A percentile compares a stretch with the other conserved stretches of the same genome.
Evolutionary conservation across 1,140 invertebrate genomes (phyloP).

Genomic region (Drosophila nasuta): DNA sequence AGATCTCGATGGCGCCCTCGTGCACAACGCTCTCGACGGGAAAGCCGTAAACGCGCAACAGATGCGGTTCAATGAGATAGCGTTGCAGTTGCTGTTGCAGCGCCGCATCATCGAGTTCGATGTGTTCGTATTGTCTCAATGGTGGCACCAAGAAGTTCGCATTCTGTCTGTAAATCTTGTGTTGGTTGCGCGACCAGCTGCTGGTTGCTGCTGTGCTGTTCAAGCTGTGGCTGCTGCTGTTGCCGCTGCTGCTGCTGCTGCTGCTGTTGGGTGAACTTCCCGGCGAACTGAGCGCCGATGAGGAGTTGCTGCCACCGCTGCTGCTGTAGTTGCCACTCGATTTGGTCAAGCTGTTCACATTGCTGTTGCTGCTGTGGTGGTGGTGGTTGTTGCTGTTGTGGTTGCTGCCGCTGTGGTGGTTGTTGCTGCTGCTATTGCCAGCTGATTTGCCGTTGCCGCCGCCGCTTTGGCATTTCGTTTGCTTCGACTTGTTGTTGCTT

Average conservation of each 20-base stretch:
- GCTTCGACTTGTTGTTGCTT: slow-evolving; percentile 16
- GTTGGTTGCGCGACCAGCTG: slow-evolving; percentile 7
- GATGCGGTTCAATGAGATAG: slow-evolving; percentile 88
- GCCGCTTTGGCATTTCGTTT: slow-evolving; percentile 7
- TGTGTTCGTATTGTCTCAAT: slow-evolving; percentile 75
- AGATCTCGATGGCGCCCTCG: slow-evolving; percentile 88
- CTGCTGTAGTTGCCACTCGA: not conserved
- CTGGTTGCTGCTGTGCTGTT: not conserved
- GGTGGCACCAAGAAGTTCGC: slow-evolving; percentile 67
- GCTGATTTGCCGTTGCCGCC: slow-evolving; percentile 5
- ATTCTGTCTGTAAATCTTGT: slow-evolving; percentile 29
- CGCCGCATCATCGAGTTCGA: slow-evolving; percentile 83
- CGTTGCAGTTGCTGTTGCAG: slow-evolving; percentile 85
- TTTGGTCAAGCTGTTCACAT: slow-evolving; percentile 5
- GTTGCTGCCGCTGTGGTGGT: slow-evolving; percentile 1
- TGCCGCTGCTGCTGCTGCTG: slow-evolving; percentile 25
- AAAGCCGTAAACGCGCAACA: slow-evolving; percentile 90
- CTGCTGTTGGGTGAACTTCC: slow-evolving; percentile 50
- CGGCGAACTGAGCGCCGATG: slow-evolving; percentile 63
- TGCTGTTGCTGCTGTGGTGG: slow-evolving; percentile 22
- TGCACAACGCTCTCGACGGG: slow-evolving; percentile 88
- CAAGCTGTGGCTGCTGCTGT: slow-evolving; percentile 4
- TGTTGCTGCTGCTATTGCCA: slow-evolving; percentile 10
- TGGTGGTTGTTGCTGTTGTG: slow-evolving; percentile 7
- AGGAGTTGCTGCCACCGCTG: slow-evolving; percentile 34